phyloP scores from a whole-genome alignment of 2,888 invertebrate genomes.

The Alitta virens region DNA sequence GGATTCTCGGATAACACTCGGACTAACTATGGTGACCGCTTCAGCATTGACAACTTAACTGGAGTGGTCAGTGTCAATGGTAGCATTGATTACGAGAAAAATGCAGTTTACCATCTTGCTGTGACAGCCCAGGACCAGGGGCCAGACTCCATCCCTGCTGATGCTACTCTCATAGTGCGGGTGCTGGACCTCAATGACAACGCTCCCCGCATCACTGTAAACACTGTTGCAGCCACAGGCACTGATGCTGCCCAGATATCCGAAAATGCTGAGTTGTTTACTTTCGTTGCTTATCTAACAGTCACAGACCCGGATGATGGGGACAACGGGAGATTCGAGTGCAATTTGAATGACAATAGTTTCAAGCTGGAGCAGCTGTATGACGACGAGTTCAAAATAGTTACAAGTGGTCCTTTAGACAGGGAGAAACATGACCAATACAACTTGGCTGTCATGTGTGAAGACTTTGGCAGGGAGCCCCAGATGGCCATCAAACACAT shows the following conservation, averaged over 20 bases:
- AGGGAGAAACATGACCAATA: slow-evolving; percentile 89
- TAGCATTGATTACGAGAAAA: slow-evolving; percentile 22
- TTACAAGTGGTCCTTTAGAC: slow-evolving; percentile 85
- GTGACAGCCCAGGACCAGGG: slow-evolving; percentile 24
- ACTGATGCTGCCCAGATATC: slow-evolving; percentile 62
- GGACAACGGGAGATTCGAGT: slow-evolving; percentile 76
- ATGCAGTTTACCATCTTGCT: slow-evolving; percentile 19
- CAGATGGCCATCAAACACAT: slow-evolving; percentile 14
- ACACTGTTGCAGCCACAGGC: slow-evolving; percentile 79
- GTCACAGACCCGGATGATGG: slow-evolving; percentile 91
- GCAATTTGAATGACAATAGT: slow-evolving; percentile 75
- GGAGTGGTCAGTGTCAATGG: slow-evolving; percentile 17
- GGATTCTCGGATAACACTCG: slow-evolving; percentile 18
- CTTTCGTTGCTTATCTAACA: slow-evolving; percentile 90
- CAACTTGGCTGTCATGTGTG: slow-evolving; percentile 72
- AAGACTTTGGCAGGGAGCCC: slow-evolving; percentile 20
- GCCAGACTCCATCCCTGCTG: slow-evolving; percentile 70
- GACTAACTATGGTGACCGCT: slow-evolving; percentile 19
- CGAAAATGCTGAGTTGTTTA: slow-evolving; percentile 77
- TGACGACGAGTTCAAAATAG: slow-evolving; percentile 63
- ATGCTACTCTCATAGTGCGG: slow-evolving; percentile 64
- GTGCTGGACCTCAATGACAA: slow-evolving; percentile 79
- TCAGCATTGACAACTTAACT: slow-evolving; percentile 15
- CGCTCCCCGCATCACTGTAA: slow-evolving; percentile 79
- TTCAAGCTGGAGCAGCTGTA: slow-evolving; percentile 78